Percentiles rank a stretch among this genome's conserved stretches.
phyloP scores from a whole-genome alignment of 2,888 invertebrate genomes.

The Nemurella pictetii region DNA sequence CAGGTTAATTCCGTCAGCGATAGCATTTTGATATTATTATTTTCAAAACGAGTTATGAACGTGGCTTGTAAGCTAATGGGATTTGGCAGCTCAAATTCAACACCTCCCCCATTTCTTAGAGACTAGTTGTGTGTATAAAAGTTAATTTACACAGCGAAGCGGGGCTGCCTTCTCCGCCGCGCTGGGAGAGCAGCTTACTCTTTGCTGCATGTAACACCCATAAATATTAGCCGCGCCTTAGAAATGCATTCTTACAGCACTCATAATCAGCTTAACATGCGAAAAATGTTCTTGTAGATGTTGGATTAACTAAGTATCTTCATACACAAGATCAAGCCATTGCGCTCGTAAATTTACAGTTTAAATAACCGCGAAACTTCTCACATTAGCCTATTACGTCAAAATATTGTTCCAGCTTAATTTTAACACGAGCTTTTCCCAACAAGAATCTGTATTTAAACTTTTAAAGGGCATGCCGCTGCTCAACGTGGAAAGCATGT shows the following conservation, averaged over 20 bases:
- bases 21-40: neutral
- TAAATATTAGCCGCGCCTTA: constrained; percentile 54
- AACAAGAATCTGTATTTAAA: neutral
- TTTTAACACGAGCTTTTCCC: constrained; percentile 20
- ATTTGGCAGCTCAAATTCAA: constrained; percentile 11
- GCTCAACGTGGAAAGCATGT: neutral
- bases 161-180: neutral
- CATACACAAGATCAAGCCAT: constrained; percentile 32
- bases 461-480: neutral
- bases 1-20: neutral
- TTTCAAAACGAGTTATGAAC: neutral
- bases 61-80: constrained; percentile 7
- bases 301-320: constrained; percentile 37
- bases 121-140: neutral
- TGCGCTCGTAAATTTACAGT: constrained; percentile 34
- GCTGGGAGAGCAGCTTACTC: neutral
- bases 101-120: constrained; percentile 15
- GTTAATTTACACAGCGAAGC: neutral
- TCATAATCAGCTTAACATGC: constrained; percentile 55
- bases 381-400: constrained; percentile 37
- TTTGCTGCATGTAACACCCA: constrained; percentile 53
- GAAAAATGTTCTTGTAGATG: constrained; percentile 19
- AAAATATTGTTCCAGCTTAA: constrained; percentile 36
- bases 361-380: constrained; percentile 38
- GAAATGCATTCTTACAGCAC: constrained; percentile 53